A percentile compares a stretch with the other conserved stretches of the same genome.
Evolutionary conservation across 2,888 invertebrate species (phyloP).

Genomic region (Pteria penguin): DNA sequence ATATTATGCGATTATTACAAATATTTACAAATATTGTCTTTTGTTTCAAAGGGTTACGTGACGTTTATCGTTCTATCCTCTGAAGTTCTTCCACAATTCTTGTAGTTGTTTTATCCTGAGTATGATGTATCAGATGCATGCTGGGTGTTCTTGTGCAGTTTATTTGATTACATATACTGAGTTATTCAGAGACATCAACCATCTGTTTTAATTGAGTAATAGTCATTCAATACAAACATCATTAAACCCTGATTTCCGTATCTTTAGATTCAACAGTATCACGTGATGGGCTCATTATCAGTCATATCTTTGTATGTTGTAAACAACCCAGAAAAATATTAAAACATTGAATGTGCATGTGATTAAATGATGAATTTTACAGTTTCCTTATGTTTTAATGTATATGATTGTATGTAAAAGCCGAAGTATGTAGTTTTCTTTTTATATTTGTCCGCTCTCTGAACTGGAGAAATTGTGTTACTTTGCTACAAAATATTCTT

Average conservation of each 20-base stretch:
- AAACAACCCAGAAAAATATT: too few relatives aligned
- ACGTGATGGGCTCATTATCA: too few relatives aligned
- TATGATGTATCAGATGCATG: not conserved
- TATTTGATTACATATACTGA: not conserved
- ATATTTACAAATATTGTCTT: conserved; percentile 35
- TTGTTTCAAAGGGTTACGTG: conserved; percentile 23
- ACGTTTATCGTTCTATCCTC: conserved; percentile 2
- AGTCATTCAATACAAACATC: not conserved
- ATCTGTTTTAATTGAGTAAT: not conserved
- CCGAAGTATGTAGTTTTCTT: too few relatives aligned
- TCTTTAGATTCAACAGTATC: not conserved
- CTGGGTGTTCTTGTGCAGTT: conserved; percentile 1
- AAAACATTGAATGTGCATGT: too few relatives aligned
- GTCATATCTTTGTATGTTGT: too few relatives aligned
- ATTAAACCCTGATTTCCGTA: not conserved
- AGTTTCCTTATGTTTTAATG: too few relatives aligned
- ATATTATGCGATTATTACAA: not conserved
- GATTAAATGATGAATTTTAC: too few relatives aligned
- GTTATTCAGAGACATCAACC: not conserved
- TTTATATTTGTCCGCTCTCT: too few relatives aligned
- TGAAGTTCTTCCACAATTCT: conserved; percentile 14
- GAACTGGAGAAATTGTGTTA: too few relatives aligned
- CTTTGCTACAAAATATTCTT: too few relatives aligned
- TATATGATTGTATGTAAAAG: too few relatives aligned
- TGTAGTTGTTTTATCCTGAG: not conserved